phyloP scores from a whole-genome alignment of 2,888 invertebrate species.

The Euclidia mi region DNA sequence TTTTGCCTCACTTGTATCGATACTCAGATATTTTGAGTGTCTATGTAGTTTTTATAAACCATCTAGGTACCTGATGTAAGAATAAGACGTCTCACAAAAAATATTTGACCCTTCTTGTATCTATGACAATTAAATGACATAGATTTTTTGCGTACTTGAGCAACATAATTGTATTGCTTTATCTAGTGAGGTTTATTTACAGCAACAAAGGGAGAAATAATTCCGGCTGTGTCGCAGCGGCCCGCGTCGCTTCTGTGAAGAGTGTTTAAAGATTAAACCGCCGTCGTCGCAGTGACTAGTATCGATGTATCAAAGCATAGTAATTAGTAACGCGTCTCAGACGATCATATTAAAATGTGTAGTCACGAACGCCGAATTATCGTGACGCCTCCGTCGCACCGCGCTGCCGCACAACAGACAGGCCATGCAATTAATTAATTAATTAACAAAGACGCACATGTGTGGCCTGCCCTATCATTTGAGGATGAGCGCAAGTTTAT shows the following conservation, averaged over 20 bases:
- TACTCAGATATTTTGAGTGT: slow-evolving; percentile 2
- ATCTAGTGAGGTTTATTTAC: not conserved
- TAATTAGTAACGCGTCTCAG: slow-evolving; percentile 79
- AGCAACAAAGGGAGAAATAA: not conserved
- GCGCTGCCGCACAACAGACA: slow-evolving; percentile 61
- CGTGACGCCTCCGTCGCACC: too few species aligned
- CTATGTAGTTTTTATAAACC: not conserved
- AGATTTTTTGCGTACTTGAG: too few species aligned
- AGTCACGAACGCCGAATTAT: slow-evolving; percentile 80
- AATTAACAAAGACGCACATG: slow-evolving; percentile 53
- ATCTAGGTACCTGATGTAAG: too few species aligned
- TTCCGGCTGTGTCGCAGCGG: not conserved
- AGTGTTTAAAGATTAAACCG: slow-evolving; percentile 19
- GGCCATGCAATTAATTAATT: slow-evolving; percentile 57
- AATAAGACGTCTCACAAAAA: too few species aligned
- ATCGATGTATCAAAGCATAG: slow-evolving; percentile 84
- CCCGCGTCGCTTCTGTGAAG: slow-evolving; percentile 22
- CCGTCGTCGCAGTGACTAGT: slow-evolving; percentile 47
- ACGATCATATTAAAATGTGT: slow-evolving; percentile 79
- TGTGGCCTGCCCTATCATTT: slow-evolving; percentile 59
- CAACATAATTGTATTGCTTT: not conserved
- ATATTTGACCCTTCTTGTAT: too few species aligned
- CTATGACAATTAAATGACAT: too few species aligned
- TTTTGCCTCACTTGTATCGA: slow-evolving; percentile 6
- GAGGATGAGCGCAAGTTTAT: slow-evolving; percentile 39